Evolutionary conservation across 2,113 vertebrate species (phyloP).

Genomic region (Tachycineta bicolor): DNA sequence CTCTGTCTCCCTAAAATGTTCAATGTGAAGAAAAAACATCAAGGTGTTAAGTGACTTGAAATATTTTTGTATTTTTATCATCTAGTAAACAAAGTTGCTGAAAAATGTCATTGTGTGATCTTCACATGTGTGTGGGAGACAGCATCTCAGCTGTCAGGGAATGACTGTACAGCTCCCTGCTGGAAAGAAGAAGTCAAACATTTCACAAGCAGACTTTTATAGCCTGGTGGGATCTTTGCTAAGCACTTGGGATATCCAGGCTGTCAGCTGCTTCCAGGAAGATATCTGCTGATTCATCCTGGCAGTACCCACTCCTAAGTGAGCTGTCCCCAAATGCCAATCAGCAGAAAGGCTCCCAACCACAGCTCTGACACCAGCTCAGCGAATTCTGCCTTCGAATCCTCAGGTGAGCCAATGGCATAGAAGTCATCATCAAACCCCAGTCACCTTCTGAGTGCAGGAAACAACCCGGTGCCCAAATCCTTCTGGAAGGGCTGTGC

Average conservation of each 20-base stretch:
- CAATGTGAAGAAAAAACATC: background rate
- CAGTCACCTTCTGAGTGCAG: background rate
- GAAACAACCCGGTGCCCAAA: background rate
- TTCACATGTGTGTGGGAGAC: conserved; percentile 4
- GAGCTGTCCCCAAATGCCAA: background rate
- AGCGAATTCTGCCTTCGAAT: background rate
- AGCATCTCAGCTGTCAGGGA: conserved; percentile 22
- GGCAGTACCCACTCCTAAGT: background rate
- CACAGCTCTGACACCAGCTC: background rate
- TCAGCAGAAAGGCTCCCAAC: background rate
- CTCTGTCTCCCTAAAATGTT: background rate
- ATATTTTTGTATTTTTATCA: conserved; percentile 2
- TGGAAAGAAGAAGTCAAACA: background rate
- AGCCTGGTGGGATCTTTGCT: conserved; percentile 1
- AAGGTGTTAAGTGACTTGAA: background rate
- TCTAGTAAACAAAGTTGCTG: conserved; percentile 49
- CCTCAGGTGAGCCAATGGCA: background rate
- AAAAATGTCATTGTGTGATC: conserved; percentile 40
- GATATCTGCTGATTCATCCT: conserved; percentile 42
- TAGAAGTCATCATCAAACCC: background rate
- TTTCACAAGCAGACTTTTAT: conserved; percentile 3
- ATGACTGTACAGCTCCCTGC: conserved; percentile 33
- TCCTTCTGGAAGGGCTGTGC: background rate
- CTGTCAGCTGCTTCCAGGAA: background rate
- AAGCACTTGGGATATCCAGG: conserved; percentile 11